A percentile compares a stretch with the other conserved stretches of the same genome.
Evolutionary conservation across 2,888 invertebrate species (phyloP).

Genomic region (Cybosia mesomella): DNA sequence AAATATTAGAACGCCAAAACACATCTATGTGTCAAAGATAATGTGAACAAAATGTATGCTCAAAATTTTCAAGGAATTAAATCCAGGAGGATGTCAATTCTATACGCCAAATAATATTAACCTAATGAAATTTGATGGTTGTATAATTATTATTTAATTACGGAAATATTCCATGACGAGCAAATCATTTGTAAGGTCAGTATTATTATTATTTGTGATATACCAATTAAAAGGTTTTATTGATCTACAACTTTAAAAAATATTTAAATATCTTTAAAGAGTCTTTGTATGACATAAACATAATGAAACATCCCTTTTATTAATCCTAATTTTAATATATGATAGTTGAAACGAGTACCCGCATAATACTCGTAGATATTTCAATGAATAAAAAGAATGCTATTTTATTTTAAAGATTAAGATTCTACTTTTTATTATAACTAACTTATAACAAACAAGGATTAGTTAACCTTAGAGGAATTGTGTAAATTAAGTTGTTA

Average conservation of each 20-base stretch:
- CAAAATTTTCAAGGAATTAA: slow-evolving; percentile 16
- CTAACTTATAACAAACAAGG: slow-evolving; percentile 14
- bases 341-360: slow-evolving; percentile 25
- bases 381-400: slow-evolving; percentile 18
- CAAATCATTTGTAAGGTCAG: background rate
- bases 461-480: slow-evolving; percentile 52
- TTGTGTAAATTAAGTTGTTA: slow-evolving; percentile 53
- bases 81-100: slow-evolving; percentile 33
- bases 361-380: slow-evolving; percentile 37
- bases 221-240: background rate
- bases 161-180: background rate
- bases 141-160: background rate
- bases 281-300: background rate
- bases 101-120: slow-evolving; percentile 21
- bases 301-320: slow-evolving; percentile 13
- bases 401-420: slow-evolving; percentile 12
- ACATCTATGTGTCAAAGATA: slow-evolving; percentile 17
- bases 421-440: slow-evolving; percentile 17
- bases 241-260: background rate
- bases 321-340: slow-evolving; percentile 14
- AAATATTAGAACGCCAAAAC: slow-evolving; percentile 13
- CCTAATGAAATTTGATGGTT: background rate
- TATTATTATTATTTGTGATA: background rate
- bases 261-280: background rate
- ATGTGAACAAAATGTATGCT: slow-evolving; percentile 18